Evolutionary conservation across 2,888 invertebrate genomes (phyloP), one percentile per base, ranked within the genome.

Genomic region (Drosophila gaucha): DNA sequence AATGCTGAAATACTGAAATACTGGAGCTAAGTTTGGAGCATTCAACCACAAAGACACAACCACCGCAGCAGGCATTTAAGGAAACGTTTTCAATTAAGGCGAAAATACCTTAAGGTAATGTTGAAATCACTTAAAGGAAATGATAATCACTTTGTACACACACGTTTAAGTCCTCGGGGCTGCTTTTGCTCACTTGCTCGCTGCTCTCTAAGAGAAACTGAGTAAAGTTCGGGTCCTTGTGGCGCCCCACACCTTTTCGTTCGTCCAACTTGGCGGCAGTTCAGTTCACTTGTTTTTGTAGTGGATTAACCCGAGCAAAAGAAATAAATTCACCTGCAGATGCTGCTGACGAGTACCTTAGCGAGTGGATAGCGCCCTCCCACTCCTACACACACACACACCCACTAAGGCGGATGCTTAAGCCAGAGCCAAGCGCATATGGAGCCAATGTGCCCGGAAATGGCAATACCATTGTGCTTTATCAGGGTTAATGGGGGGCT

Each of bases 121-220:
- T 71, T 74, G 74, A 86, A 89, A 88, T 89, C 89, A 89, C 86
- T 89, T 89, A 89, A 84, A 79, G 74, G 78, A 41, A 86, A 85
- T 86, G 80, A 89, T 89, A 88, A 88, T 86, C 86, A 82, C 78
- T 88, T 75, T 77, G 72, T 78, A 74, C 75, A 80, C 82, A 84
- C 70, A 79, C 80, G 74, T 60, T 86, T 74, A 71, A 44, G 76
- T 76, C 83, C 86, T 85, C 71, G 69, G 85, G 82, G 78, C 75
- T 78, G 78, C 63, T 75, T n/a, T n/a, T 75, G 78, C 65, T 75
- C 67, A 68, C 72, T 70, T 74, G 58, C 31, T 28, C 16, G 39
- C 41, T 39, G 58, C 50, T 44, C 50, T 44, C 50, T 44, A 39
- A 38, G 30, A 56, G 31, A 57, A 60, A 31, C 30, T 20, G 57